Percentiles rank a stretch among this genome's conserved stretches.
Evolutionary conservation across 2,888 invertebrate genomes (phyloP).

Genomic region (Drosophila nigricruria): DNA sequence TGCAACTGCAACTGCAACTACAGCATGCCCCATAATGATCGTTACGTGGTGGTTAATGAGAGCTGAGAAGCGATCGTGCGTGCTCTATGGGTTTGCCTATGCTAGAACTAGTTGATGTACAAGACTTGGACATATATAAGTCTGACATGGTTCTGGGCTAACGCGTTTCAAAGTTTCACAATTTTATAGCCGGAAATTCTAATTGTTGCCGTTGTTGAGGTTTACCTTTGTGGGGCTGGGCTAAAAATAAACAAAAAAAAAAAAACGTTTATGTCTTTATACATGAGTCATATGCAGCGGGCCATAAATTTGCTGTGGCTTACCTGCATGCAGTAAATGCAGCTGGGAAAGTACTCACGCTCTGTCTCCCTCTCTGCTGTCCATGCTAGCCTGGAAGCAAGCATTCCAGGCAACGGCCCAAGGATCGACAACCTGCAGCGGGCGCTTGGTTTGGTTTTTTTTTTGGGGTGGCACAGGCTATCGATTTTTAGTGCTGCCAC

Average conservation of each 20-base stretch:
- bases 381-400: conserved; percentile 49
- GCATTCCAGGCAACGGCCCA: conserved; percentile 51
- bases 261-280: conserved; percentile 30
- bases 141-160: conserved; percentile 72
- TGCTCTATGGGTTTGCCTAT: conserved; percentile 30
- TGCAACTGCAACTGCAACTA: conserved; percentile 37
- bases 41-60: conserved; percentile 50
- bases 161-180: conserved; percentile 61
- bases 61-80: conserved; percentile 42
- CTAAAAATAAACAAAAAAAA: conserved; percentile 16
- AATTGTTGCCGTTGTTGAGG: conserved; percentile 68
- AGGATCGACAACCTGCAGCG: conserved; percentile 76
- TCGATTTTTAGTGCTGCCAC: conserved; percentile 72
- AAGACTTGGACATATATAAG: conserved; percentile 15
- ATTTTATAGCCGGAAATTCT: conserved; percentile 75
- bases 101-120: conserved; percentile 33
- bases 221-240: conserved; percentile 20
- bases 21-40: conserved; percentile 57
- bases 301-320: conserved; percentile 38
- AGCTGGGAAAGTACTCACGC: conserved; percentile 22
- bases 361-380: neutral
- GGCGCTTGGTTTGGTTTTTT: conserved; percentile 11
- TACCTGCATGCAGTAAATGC: conserved; percentile 47
- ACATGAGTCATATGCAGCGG: conserved; percentile 46
- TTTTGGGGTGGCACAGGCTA: conserved; percentile 59